These are phyloP conservation scores for Noctua comes DNA, from an alignment of 2,888 invertebrate species.

Conservation along the genomic window DNA sequence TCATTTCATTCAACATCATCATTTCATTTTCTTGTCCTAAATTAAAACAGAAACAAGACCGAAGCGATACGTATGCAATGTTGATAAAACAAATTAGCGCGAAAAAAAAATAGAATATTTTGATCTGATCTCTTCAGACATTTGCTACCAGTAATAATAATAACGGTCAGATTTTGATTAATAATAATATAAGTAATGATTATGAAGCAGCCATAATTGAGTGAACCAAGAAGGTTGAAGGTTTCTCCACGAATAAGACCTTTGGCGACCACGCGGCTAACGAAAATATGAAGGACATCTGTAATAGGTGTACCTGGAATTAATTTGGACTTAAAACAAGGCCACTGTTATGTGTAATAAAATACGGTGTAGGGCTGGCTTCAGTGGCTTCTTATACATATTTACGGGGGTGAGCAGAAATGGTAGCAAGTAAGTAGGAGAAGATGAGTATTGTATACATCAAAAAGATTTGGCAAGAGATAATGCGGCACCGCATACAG, in stretches of 20 bases:
- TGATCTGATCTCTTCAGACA: not conserved
- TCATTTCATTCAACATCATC: not conserved
- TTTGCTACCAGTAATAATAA: not conserved
- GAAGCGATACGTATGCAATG: not conserved
- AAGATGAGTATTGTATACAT: not conserved
- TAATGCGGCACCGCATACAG: not conserved
- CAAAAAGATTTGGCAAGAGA: not conserved
- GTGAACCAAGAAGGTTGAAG: constrained; percentile 65
- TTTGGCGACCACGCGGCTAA: constrained; percentile 65
- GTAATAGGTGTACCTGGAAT: constrained; percentile 67
- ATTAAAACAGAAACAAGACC: not conserved
- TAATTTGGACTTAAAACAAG: constrained; percentile 71
- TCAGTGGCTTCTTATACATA: constrained; percentile 18
- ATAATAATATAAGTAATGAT: constrained; percentile 32
- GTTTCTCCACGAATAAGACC: constrained; percentile 60
- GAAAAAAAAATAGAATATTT: too few species aligned
- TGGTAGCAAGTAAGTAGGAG: not conserved
- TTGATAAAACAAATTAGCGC: too few species aligned
- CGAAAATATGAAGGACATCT: constrained; percentile 71
- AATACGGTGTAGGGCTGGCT: constrained; percentile 48
- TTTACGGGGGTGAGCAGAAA: constrained; percentile 11
- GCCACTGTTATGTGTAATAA: constrained; percentile 65
- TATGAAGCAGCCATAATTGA: constrained; percentile 48
- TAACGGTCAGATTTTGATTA: not conserved
- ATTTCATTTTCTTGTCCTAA: not conserved